Evolutionary conservation across 2,888 invertebrate genomes (phyloP).

Genomic region (Cenopis cana): DNA sequence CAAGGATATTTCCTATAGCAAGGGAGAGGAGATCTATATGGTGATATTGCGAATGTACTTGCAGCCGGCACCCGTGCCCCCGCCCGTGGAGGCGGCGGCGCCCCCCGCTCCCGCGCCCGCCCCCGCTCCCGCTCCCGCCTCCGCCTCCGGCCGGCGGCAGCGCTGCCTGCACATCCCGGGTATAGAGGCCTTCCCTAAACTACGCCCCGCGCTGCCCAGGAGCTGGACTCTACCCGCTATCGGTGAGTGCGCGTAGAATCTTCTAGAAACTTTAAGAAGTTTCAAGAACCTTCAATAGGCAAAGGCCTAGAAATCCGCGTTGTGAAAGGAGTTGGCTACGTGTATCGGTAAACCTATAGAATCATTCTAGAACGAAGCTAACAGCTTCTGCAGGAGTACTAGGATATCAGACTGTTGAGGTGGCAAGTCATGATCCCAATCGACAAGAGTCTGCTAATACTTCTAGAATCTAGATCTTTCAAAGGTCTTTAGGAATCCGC

Average conservation of each 20-base stretch:
- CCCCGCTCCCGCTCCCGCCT: background rate
- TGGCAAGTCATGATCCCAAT: no score
- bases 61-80: conserved; percentile 37
- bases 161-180: conserved; percentile 90
- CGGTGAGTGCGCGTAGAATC: conserved; percentile 60
- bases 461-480: no score
- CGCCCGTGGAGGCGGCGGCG: conserved; percentile 19
- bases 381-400: no score
- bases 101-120: conserved; percentile 20
- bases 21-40: no score
- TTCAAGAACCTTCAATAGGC: no score
- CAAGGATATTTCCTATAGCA: no score
- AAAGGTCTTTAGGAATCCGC: no score
- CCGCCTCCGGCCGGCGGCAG: conserved; percentile 31
- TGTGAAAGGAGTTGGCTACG: no score
- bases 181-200: conserved; percentile 90
- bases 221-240: conserved; percentile 92
- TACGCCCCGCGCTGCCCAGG: conserved; percentile 88
- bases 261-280: no score
- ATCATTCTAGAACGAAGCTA: background rate
- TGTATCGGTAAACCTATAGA: no score
- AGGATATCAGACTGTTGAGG: background rate
- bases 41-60: background rate
- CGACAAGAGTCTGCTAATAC: no score
- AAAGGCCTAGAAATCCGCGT: no score